A percentile compares a stretch with the other conserved stretches of the same genome.
These are phyloP conservation scores for Trichogramma evanescens DNA, from an alignment of 2,888 invertebrate genomes.

Conservation along the genomic window DNA sequence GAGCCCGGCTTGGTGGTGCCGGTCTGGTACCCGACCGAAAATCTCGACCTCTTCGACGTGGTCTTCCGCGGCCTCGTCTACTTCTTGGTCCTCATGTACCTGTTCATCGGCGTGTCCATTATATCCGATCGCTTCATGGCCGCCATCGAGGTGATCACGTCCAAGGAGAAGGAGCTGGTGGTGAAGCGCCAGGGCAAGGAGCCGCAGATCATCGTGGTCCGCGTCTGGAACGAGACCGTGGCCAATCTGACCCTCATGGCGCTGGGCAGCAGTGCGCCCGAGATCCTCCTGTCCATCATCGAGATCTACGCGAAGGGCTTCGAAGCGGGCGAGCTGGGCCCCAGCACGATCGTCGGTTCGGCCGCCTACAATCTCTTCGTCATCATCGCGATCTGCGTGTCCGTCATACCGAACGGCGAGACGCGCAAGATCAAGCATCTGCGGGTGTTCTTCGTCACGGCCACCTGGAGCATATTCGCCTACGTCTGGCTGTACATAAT, in stretches of 20 bases:
- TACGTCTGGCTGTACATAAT: constrained; percentile 98
- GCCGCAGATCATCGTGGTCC: constrained; percentile 79
- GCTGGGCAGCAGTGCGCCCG: constrained; percentile 95
- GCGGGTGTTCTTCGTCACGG: constrained; percentile 94
- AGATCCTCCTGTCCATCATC: constrained; percentile 93
- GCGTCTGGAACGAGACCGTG: constrained; percentile 99
- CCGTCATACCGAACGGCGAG: constrained; percentile 85
- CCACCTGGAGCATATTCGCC: constrained; percentile 95
- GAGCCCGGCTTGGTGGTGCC: constrained; percentile 80
- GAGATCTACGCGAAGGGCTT: constrained; percentile 95
- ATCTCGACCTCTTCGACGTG: constrained; percentile 69
- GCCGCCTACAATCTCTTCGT: constrained; percentile 98
- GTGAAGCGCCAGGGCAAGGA: constrained; percentile 85
- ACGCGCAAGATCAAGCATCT: constrained; percentile 91
- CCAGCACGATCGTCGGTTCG: constrained; percentile 96
- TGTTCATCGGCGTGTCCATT: constrained; percentile 98
- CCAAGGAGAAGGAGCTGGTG: constrained; percentile 90
- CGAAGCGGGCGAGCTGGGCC: constrained; percentile 92
- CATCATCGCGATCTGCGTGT: constrained; percentile 92
- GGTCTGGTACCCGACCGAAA: constrained; percentile 77
- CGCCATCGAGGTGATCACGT: constrained; percentile 97
- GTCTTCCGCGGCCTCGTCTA: constrained; percentile 84
- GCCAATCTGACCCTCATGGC: constrained; percentile 99
- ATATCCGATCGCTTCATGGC: constrained; percentile 99
- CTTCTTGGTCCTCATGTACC: constrained; percentile 80